Conservation (phyloP, 2,113 vertebrate genomes). For the Tachuris rubrigastra region DNA sequence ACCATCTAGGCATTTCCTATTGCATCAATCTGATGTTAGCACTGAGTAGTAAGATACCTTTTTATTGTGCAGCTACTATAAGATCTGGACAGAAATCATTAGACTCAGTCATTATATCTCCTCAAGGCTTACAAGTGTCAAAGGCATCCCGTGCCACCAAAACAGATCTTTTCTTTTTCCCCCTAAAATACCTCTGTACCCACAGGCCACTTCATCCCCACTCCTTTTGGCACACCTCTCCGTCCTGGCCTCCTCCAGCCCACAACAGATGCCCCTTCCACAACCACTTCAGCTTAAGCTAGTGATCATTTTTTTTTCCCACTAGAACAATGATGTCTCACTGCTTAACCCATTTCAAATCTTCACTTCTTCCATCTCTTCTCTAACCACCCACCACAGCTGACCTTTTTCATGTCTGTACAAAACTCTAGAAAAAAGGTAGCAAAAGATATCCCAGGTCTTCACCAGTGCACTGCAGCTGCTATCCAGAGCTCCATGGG, state of each 20-base stretch:
- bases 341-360: not conserved
- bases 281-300: not conserved
- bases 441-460: not conserved
- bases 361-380: not conserved
- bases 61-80: not conserved
- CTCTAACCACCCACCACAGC: not conserved
- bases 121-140: not conserved
- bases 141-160: not conserved
- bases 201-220: not conserved
- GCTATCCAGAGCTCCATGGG: rapidly evolving
- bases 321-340: not conserved
- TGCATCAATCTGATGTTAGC: not conserved
- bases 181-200: not conserved
- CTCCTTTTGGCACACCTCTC: not conserved
- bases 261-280: not conserved
- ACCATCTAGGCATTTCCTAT: not conserved
- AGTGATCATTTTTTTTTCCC: not conserved
- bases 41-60: not conserved
- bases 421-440: not conserved
- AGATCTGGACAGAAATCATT: not conserved
- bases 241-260: not conserved
- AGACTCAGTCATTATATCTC: not conserved
- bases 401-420: not conserved
- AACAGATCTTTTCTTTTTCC: not conserved
- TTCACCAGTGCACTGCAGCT: rapidly evolving